These are phyloP conservation scores for Brachypodius melanocephalos DNA, from an alignment of 2,113 vertebrate genomes.

Conservation along the genomic window DNA sequence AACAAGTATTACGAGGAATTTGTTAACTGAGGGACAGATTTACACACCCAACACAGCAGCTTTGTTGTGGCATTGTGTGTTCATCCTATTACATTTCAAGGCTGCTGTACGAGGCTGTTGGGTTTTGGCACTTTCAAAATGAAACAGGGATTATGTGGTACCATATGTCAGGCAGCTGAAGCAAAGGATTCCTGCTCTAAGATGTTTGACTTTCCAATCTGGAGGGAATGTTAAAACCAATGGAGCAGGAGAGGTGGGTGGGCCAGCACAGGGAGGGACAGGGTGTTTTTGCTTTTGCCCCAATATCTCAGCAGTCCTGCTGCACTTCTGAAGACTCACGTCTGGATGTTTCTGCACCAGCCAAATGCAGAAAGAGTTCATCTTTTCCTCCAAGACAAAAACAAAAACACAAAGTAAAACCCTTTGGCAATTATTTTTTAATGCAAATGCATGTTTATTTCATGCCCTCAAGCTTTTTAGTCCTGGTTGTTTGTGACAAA, in stretches of 20 bases:
- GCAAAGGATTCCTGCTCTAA: constrained; percentile 1
- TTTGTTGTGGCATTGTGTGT: constrained; percentile 9
- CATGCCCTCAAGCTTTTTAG: constrained; percentile 63
- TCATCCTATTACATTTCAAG: constrained; percentile 33
- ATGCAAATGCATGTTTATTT: constrained; percentile 67
- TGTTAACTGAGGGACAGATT: constrained; percentile 27
- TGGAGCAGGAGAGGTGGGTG: not conserved
- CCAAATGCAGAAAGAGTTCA: not conserved
- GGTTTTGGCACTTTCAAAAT: constrained; percentile 36
- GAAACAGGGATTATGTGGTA: constrained; percentile 6
- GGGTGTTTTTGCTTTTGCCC: not conserved
- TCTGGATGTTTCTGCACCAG: not conserved
- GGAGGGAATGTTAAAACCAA: not conserved
- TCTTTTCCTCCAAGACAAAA: not conserved
- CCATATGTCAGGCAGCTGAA: constrained; percentile 61
- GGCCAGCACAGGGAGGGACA: not conserved
- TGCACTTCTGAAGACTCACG: not conserved
- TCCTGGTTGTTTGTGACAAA: constrained; percentile 62
- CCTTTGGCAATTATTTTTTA: constrained; percentile 59
- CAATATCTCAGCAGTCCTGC: not conserved
- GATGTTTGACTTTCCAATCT: not conserved
- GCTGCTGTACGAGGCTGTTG: constrained; percentile 40
- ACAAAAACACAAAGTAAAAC: not conserved
- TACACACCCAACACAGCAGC: not conserved
- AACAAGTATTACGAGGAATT: not conserved